Conservation (phyloP, 2,113 vertebrate genomes). For the Rhombomys opimus region DNA sequence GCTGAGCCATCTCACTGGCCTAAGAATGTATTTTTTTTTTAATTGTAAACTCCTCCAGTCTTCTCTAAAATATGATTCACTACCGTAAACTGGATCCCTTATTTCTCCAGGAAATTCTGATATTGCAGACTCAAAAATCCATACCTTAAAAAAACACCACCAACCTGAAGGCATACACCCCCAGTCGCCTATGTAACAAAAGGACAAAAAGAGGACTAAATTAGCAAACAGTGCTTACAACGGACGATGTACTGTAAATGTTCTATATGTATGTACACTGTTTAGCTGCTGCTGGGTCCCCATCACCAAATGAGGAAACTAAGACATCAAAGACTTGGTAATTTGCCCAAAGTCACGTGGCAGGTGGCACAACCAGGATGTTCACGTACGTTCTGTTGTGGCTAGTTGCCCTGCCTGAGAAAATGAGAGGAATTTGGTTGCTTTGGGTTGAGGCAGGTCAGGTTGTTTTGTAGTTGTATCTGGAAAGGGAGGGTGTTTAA, state of each 20-base stretch:
- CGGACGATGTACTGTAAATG: neutral
- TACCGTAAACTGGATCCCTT: neutral
- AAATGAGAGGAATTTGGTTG: slow-evolving; percentile 66
- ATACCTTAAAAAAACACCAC: slow-evolving; percentile 5
- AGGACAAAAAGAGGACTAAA: slow-evolving; percentile 11
- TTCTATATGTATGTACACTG: neutral
- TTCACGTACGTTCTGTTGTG: neutral
- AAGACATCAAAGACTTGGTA: neutral
- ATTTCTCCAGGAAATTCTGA: slow-evolving; percentile 12
- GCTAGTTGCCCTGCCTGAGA: slow-evolving; percentile 43
- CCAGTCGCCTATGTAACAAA: neutral
- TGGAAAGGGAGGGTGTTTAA: slow-evolving; percentile 30
- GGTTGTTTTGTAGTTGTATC: slow-evolving; percentile 34
- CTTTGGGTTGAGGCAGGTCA: slow-evolving; percentile 1
- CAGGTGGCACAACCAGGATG: slow-evolving; percentile 21
- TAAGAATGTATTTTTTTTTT: neutral
- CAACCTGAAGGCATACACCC: neutral
- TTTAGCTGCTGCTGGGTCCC: neutral
- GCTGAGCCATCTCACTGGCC: neutral
- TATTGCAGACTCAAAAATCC: neutral
- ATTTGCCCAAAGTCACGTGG: slow-evolving; percentile 25
- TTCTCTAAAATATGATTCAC: neutral
- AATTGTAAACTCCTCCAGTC: slow-evolving; percentile 21
- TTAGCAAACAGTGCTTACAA: neutral
- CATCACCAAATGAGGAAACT: slow-evolving; percentile 12